phyloP scores from a whole-genome alignment of 2,113 vertebrate genomes.

The Toxotes jaculatrix region DNA sequence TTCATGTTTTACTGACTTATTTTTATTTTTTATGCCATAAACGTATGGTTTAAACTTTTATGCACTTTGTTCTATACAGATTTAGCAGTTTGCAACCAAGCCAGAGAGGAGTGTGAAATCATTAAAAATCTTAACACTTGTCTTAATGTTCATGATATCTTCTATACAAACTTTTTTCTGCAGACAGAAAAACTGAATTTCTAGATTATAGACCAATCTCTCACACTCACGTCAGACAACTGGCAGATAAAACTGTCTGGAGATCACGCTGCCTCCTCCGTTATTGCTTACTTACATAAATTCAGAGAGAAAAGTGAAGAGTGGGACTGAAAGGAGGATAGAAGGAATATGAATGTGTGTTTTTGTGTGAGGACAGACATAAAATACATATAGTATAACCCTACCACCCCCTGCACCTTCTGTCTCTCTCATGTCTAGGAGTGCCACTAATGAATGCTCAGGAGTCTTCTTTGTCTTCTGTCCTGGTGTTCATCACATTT shows the following conservation, averaged over 20 bases:
- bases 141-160: too few relatives aligned
- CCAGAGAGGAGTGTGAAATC: not conserved
- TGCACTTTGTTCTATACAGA: not conserved
- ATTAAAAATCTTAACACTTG: not conserved
- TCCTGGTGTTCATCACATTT: constrained; percentile 51
- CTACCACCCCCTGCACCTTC: not conserved
- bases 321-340: not conserved
- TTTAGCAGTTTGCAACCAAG: not conserved
- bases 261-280: not conserved
- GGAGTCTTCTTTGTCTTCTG: constrained; percentile 56
- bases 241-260: not conserved
- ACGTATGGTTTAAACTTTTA: not conserved
- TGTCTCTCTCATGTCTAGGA: not conserved
- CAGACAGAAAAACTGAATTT: not conserved
- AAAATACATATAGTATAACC: constrained; percentile 21
- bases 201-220: not conserved
- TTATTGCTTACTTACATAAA: not conserved
- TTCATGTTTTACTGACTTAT: not conserved
- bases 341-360: not conserved
- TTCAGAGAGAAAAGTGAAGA: not conserved
- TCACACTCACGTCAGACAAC: not conserved
- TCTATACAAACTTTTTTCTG: not conserved
- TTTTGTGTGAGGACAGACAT: constrained; percentile 6
- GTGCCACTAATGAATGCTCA: constrained; percentile 58
- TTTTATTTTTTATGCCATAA: not conserved